Base-by-base conservation (phyloP, 2,797 vertebrate genomes). In the Alosa sapidissima region DNA sequence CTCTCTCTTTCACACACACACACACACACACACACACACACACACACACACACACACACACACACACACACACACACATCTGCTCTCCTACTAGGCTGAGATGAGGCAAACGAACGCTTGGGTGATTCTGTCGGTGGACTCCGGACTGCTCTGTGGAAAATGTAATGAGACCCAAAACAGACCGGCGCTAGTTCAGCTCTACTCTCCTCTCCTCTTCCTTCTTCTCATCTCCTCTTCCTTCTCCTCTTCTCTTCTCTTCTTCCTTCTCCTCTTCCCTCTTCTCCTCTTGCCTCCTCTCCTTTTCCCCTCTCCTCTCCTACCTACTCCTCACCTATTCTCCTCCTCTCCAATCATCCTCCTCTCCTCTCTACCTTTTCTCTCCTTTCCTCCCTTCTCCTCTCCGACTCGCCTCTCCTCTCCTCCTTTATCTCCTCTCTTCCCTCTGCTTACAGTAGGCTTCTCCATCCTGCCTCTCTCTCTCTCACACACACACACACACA, bases 101-200 rank as follows among this genome's bases (percentile, higher is more conserved):
- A 78, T 47, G 72, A 78, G 72, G 72, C 36, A 36, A 78, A 47
- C 36, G 41, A 78, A 78, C 19, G 72, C 14, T 78, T 78, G 72
- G 41, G 41, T 47, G 72, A 78, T 47, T 47, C 16, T 78, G 41
- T 47, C 68, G 19, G 55, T 47, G 36, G 36, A 78, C 72, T 21
- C 41, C 72, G 45, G 72, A 47, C 36, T 78, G 72, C 72, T 47
- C 72, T 78, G 68, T 75, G 72, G 72, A 78, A 78, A 78, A 78
- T 78, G 8, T 78, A 78, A 78, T 78, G 72, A 78, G 72, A 45
- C 72, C 14, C 19, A 78, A 78, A 78, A 78, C 72, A 78, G 72
- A 16, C 72, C 41, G 19, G 72, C 41, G 45, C 5, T 41, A 45
- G 33, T 45, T 75, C 72, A 47, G 36, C 72, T 72, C 13, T 7